phyloP scores from a whole-genome alignment of 1,140 invertebrate species.

The Lepeophtheirus salmonis region DNA sequence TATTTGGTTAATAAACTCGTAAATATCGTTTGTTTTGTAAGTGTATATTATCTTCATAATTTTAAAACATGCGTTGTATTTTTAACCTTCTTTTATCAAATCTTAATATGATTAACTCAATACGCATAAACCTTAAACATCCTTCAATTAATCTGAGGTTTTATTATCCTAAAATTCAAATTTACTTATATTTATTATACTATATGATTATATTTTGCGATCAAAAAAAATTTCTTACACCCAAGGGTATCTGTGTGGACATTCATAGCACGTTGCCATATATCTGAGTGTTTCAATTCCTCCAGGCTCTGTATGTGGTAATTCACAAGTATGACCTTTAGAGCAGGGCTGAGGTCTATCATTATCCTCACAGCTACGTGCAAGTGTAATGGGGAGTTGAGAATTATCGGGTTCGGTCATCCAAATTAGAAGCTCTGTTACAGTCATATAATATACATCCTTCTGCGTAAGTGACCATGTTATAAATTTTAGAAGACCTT shows the following conservation, averaged over 20 bases:
- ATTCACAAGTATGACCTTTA: slow-evolving; percentile 58
- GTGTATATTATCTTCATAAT: too few relatives aligned
- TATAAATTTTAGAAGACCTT: slow-evolving; percentile 64
- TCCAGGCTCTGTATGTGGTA: slow-evolving; percentile 47
- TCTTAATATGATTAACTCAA: too few relatives aligned
- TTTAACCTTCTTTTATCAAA: too few relatives aligned
- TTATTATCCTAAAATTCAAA: too few relatives aligned
- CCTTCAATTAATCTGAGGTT: too few relatives aligned
- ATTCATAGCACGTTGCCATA: slow-evolving; percentile 65
- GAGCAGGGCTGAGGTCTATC: slow-evolving; percentile 52
- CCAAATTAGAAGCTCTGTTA: slow-evolving; percentile 73
- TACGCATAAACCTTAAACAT: too few relatives aligned
- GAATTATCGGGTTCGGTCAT: slow-evolving; percentile 57
- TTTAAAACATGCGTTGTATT: too few relatives aligned
- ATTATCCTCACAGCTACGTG: slow-evolving; percentile 28
- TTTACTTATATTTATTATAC: too few relatives aligned
- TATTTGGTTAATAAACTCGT: too few relatives aligned
- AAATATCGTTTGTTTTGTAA: too few relatives aligned
- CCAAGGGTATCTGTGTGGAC: slow-evolving; percentile 69
- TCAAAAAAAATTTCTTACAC: slow-evolving; percentile 21
- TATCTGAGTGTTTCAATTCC: slow-evolving; percentile 37
- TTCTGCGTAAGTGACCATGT: slow-evolving; percentile 44
- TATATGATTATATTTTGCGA: too few relatives aligned
- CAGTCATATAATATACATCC: slow-evolving; percentile 73
- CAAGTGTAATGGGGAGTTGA: slow-evolving; percentile 38